Conservation (phyloP, 2,888 invertebrate species). For the Watsonalla binaria region DNA sequence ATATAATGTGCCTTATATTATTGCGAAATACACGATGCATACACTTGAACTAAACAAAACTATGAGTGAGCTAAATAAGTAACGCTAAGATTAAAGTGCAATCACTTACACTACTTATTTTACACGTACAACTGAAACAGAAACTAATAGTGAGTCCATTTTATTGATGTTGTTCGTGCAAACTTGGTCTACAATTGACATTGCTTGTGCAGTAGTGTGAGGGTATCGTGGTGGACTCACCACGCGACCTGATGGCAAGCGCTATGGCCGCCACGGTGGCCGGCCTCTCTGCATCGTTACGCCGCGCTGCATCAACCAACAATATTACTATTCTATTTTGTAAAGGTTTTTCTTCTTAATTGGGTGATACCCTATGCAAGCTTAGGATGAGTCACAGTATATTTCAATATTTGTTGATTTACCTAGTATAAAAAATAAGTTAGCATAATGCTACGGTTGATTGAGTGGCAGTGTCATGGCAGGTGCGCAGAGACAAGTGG, state of each 20-base stretch:
- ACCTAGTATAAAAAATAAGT: no score
- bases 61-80: background rate
- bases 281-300: constrained; percentile 18
- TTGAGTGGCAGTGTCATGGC: constrained; percentile 29
- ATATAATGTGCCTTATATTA: background rate
- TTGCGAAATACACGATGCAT: background rate
- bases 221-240: constrained; percentile 44
- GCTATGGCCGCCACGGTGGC: constrained; percentile 60
- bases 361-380: no score
- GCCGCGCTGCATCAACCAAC: constrained; percentile 1
- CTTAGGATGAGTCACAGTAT: no score
- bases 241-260: constrained; percentile 65
- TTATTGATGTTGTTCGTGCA: no score
- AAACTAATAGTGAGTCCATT: no score
- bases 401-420: no score
- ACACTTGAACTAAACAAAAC: background rate
- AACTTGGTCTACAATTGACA: background rate
- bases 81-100: background rate
- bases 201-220: constrained; percentile 4
- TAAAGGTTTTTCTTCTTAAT: background rate
- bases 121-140: background rate
- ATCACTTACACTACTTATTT: background rate
- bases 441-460: background rate
- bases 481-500: constrained; percentile 55
- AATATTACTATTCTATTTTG: background rate